Percentiles rank a stretch among this genome's conserved stretches.
These are phyloP conservation scores for Lapara coniferarum DNA, from an alignment of 2,888 invertebrate genomes.

Conservation along the genomic window DNA sequence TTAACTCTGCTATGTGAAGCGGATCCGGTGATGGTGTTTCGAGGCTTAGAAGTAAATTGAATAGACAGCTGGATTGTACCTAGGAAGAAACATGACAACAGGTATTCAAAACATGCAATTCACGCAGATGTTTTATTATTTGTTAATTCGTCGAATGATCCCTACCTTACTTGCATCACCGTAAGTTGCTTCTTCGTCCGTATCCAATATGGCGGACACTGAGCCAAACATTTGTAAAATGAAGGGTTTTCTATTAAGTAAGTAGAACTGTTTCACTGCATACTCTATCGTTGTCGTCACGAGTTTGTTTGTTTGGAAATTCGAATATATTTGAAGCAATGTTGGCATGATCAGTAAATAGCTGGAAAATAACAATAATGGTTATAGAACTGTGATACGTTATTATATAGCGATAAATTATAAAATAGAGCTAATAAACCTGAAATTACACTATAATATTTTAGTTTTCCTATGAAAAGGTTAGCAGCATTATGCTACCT, in stretches of 20 bases:
- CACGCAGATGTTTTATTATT: too few species aligned
- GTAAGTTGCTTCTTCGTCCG: conserved; percentile 92
- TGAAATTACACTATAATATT: not conserved
- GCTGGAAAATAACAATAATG: conserved; percentile 65
- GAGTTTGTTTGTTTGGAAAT: conserved; percentile 98
- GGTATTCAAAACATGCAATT: too few species aligned
- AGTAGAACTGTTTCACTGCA: conserved; percentile 98
- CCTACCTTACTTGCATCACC: conserved; percentile 96
- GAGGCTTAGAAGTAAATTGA: conserved; percentile 94
- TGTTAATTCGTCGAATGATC: not conserved
- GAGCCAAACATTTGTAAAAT: conserved; percentile 99
- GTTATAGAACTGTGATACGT: not conserved
- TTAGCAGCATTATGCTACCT: too few species aligned
- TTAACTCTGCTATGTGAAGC: conserved; percentile 94
- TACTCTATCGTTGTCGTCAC: conserved; percentile 98
- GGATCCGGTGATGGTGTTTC: conserved; percentile 98
- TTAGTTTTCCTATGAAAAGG: not conserved
- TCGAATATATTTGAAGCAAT: conserved; percentile 96
- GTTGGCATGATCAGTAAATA: conserved; percentile 99
- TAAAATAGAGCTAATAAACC: not conserved
- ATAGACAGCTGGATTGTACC: conserved; percentile 95
- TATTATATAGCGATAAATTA: too few species aligned
- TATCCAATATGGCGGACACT: conserved; percentile 97
- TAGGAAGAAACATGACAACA: conserved; percentile 47
- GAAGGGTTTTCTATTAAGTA: conserved; percentile 98